Evolutionary conservation across 1,140 invertebrate genomes (phyloP).

Genomic region (Calephelis nemesis): DNA sequence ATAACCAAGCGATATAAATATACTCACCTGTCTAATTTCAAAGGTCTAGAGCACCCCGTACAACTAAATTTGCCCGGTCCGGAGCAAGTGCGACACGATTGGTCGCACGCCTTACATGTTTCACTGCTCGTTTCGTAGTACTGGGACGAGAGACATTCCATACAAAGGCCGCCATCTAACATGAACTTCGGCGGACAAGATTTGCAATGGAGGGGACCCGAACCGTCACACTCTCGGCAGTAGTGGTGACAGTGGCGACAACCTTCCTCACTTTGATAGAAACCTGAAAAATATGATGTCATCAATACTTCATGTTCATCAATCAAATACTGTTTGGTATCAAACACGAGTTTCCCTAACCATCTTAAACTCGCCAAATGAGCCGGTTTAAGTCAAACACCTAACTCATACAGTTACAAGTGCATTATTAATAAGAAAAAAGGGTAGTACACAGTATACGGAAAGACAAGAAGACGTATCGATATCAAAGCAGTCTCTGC

Average conservation of each 20-base stretch:
- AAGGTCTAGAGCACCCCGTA: constrained; percentile 81
- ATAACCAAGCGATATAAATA: background rate
- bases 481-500: too few relatives aligned
- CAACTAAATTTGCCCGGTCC: constrained; percentile 86
- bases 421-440: too few relatives aligned
- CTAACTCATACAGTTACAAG: too few relatives aligned
- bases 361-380: too few relatives aligned
- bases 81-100: constrained; percentile 84
- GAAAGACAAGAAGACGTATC: too few relatives aligned
- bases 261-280: constrained; percentile 87
- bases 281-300: constrained; percentile 64
- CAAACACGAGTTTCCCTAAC: too few relatives aligned
- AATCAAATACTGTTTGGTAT: too few relatives aligned
- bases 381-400: too few relatives aligned
- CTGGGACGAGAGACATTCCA: constrained; percentile 86
- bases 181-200: constrained; percentile 86
- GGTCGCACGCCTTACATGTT: constrained; percentile 84
- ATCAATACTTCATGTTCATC: background rate
- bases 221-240: constrained; percentile 88
- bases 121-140: constrained; percentile 86
- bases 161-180: constrained; percentile 86
- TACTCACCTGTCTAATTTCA: constrained; percentile 81
- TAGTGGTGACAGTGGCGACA: constrained; percentile 92
- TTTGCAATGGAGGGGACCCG: constrained; percentile 85
- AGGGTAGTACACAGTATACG: too few relatives aligned